Evolutionary conservation across 2,113 vertebrate species (phyloP), one percentile per base, ranked within the genome.

Genomic region (Trogon melanurus): DNA sequence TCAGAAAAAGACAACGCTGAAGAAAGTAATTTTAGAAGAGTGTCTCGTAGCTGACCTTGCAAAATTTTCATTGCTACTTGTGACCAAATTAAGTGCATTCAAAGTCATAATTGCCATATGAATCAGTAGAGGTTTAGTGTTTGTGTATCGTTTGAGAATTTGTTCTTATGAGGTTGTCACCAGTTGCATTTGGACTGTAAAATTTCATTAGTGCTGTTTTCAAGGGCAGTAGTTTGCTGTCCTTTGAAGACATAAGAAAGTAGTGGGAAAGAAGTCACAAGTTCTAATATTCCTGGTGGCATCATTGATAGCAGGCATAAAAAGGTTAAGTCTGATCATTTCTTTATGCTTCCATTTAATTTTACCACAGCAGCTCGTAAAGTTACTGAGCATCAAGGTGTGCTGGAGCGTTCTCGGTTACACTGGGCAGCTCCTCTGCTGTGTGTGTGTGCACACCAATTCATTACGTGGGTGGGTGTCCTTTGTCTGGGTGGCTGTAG

Each of bases 381-480:
- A 36, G 25, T 51, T 78, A 41, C 16, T 13, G 18, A 65, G 51
- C 69, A 51, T 50, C 29, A 27, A 60, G 50, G 38, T 2, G 0
- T 60, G 69, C 69, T 50, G 53, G 79, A 65, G 57, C 47, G 4
- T 56, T 69, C 72, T 47, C 16, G 36, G 47, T 25, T 44, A 2
- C 4, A 8, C 41, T 22, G 60, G 71, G 50, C 69, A 51, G 62
- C 41, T 81, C 23, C 80, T 51, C 34, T 81, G 70, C 74, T 65
- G 60, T 18, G 27, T n/a, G 22, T 32, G 1, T 1, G 15, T 38
- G 53, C 62, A 29, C 16, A 12, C 11, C 0, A 0, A 38, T 75
- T 45, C 12, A 12, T 44, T 38, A 19, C 23, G 7, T 4, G 65
- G 25, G 75, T 23, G 7, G 9, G 41, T 13, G 41, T 41, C 41